These are phyloP conservation scores for Zhuqinia jingwanae DNA, from an alignment of 2,888 invertebrate genomes.

Conservation along the genomic window DNA sequence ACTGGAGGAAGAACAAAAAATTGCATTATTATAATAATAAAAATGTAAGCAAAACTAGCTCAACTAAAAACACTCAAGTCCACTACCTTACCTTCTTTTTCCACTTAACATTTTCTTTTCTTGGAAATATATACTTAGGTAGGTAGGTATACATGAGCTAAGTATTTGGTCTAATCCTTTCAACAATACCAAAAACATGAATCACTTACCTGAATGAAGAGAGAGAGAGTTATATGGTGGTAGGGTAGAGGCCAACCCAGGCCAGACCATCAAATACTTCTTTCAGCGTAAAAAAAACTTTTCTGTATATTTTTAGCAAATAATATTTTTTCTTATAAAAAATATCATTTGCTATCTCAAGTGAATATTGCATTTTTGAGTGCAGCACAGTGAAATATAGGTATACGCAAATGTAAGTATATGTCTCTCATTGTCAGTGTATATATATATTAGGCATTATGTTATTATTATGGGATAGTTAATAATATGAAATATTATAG, in stretches of 20 bases:
- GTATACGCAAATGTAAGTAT: neutral
- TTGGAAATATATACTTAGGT: conserved; percentile 20
- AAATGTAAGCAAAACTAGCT: conserved; percentile 42
- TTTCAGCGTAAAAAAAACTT: neutral
- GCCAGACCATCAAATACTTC: conserved; percentile 8
- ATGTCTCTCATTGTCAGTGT: neutral
- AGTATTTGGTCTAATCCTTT: too few species aligned
- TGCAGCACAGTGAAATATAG: conserved; percentile 14
- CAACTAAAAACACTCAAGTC: conserved; percentile 29
- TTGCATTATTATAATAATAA: conserved; percentile 17
- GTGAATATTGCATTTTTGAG: conserved; percentile 48
- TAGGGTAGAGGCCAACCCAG: conserved; percentile 9
- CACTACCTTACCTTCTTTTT: conserved; percentile 9
- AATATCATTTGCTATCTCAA: conserved; percentile 40
- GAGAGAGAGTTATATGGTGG: neutral
- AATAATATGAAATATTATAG: neutral
- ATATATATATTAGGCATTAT: neutral
- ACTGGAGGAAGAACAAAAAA: neutral
- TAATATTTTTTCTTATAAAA: too few species aligned
- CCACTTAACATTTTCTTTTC: neutral
- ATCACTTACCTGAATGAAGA: conserved; percentile 27
- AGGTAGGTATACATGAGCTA: too few species aligned
- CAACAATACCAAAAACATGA: too few species aligned
- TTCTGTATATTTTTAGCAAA: neutral
- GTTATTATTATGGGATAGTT: neutral